Base-by-base conservation (phyloP, 2,888 invertebrate species). In the Synergus japonicus region DNA sequence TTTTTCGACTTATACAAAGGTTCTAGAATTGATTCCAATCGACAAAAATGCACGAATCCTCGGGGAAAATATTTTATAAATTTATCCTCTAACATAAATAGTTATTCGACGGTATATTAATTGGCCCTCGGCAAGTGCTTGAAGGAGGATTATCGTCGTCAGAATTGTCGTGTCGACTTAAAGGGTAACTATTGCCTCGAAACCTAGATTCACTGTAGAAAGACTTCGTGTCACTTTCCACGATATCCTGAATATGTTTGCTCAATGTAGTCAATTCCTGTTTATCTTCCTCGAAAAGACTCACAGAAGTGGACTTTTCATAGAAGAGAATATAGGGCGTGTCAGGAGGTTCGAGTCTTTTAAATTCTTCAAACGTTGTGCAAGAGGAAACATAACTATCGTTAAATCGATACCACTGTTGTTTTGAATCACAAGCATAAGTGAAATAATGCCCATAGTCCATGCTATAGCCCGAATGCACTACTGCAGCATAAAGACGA, bases 371-470 rank as follows among this genome's bases (percentile, higher is more conserved):
- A 9, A 95, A 93, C 10, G 94, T 93, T 15, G 95, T 94, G 37
- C 69, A 49, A 63, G 94, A 93, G 0, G 94, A 93, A 0, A 97
- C 97, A n/a, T 94, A 93, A 81, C 95, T 95, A 87, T 97, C 97
- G 89, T 97, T 97, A 89, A 96, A 97, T 88, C 95, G 94, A 90
- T 95, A 96, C 97, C 97, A 97, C 78, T 92, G 92, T 54, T 94
- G 93, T 79, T 93, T 93, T 22, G 92, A 92, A 88, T 96, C 96
- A 54, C 95, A 94, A 0, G 96, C 97, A 81, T 96, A 95, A 0
- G 97, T 97, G 90, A 97, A 97, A 91, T 98, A 98, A 90, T 98
- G 98, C 0, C 97, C 98, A 0, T 96, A 96, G 89, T 97, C 96
- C 83, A 97, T 95, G 76, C 96, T 96, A 37, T 95, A 94, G 2